A percentile compares a stretch with the other conserved stretches of the same genome.
Conservation (phyloP, 2,888 invertebrate genomes). For the Leucophenga maculata region DNA sequence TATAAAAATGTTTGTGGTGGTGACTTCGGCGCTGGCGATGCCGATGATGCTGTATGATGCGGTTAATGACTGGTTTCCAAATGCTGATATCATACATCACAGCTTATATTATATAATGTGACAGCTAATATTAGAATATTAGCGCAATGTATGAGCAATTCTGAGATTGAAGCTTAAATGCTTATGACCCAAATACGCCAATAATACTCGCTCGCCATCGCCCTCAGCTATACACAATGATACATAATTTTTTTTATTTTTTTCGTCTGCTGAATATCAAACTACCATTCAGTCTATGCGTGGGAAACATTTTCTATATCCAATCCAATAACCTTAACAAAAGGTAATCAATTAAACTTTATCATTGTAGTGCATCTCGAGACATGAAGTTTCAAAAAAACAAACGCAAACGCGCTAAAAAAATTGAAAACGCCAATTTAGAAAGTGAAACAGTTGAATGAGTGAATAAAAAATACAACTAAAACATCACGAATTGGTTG, state of each 20-base stretch:
- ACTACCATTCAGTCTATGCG: constrained; percentile 44
- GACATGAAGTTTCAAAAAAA: constrained; percentile 28
- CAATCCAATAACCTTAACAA: constrained; percentile 45
- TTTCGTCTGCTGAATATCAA: background rate
- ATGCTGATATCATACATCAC: constrained; percentile 8
- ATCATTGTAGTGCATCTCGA: constrained; percentile 61
- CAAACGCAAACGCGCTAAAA: constrained; percentile 37
- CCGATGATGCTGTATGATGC: constrained; percentile 35
- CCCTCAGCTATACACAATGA: background rate
- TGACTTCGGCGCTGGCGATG: constrained; percentile 2
- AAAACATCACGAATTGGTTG: constrained; percentile 56
- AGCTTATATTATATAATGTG: background rate
- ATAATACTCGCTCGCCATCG: background rate
- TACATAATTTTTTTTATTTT: background rate
- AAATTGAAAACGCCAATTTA: constrained; percentile 18
- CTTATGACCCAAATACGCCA: background rate
- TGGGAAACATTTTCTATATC: constrained; percentile 59
- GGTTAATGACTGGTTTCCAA: background rate
- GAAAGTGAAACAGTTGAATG: constrained; percentile 11
- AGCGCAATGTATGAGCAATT: too few species aligned
- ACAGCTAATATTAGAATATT: constrained; percentile 4
- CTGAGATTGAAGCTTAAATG: too few species aligned
- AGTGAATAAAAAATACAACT: constrained; percentile 26
- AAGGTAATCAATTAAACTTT: constrained; percentile 62
- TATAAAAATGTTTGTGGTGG: background rate